phyloP scores from a whole-genome alignment of 2,797 vertebrate species.

The Sebastes cheni region DNA sequence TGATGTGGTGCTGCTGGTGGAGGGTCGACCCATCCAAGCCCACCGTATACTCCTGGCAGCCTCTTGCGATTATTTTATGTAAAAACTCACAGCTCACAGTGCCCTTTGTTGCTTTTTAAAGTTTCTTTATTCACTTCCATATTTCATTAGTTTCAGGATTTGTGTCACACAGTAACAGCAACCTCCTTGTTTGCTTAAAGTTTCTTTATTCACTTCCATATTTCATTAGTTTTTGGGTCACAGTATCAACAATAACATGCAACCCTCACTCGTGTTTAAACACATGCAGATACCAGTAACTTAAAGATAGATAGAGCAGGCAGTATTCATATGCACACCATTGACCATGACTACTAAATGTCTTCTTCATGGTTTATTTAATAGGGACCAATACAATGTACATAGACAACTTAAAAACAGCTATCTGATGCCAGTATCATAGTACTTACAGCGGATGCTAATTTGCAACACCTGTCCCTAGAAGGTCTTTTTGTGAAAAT shows the following conservation, averaged over 20 bases:
- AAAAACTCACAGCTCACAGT: not conserved
- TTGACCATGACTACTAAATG: not conserved
- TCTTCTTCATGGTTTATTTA: no score
- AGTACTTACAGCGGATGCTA: no score
- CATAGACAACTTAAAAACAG: no score
- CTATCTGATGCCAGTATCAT: no score
- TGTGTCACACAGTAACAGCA: not conserved
- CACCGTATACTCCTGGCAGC: slow-evolving; percentile 96
- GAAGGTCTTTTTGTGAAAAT: no score
- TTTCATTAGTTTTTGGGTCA: not conserved
- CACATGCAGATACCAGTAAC: not conserved
- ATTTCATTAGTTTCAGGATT: not conserved
- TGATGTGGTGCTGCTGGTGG: slow-evolving; percentile 92
- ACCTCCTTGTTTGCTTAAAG: no score
- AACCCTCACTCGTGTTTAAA: not conserved
- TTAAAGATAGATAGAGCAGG: not conserved
- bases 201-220: not conserved
- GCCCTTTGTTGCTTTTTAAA: not conserved
- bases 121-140: no score
- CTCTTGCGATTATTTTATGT: slow-evolving; percentile 98
- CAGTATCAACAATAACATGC: no score
- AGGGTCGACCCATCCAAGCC: slow-evolving; percentile 89
- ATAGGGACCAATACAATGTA: no score
- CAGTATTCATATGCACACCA: not conserved
- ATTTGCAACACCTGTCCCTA: no score